Percentiles rank a stretch among this genome's conserved stretches.
Evolutionary conservation across 2,113 vertebrate genomes (phyloP).

Genomic region (Zapornia atra): DNA sequence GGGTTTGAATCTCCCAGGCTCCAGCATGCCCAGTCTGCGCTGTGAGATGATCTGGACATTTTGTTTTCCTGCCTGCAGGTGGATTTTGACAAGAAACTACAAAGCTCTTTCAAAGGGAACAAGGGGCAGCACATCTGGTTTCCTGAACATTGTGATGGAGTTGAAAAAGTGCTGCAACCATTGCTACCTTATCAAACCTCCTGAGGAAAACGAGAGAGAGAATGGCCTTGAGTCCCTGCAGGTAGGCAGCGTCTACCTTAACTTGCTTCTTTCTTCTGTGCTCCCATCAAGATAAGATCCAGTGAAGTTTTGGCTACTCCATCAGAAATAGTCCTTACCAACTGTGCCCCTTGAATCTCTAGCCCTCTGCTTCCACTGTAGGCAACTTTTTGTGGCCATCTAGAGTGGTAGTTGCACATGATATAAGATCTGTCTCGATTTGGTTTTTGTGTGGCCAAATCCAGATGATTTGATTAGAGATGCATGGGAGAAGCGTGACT

Average conservation of each 20-base stretch:
- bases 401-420: not conserved
- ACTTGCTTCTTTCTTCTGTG: not conserved
- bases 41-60: not conserved
- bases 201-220: constrained; percentile 86
- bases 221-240: constrained; percentile 83
- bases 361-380: not conserved
- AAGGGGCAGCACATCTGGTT: constrained; percentile 92
- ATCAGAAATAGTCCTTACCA: not conserved
- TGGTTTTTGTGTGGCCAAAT: not conserved
- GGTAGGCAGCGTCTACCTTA: constrained; percentile 56
- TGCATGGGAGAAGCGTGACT: not conserved
- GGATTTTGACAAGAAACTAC: constrained; percentile 99
- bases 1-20: not conserved
- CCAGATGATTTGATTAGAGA: not conserved
- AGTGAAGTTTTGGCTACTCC: not conserved
- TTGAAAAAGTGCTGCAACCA: constrained; percentile 99
- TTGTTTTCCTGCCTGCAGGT: constrained; percentile 77
- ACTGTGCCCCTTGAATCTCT: not conserved
- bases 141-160: constrained; percentile 99
- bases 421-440: not conserved
- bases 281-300: not conserved
- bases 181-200: constrained; percentile 90
- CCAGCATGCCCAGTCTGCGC: not conserved
- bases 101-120: constrained; percentile 93
- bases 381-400: not conserved